Percentiles rank a stretch among this genome's conserved stretches.
Conservation (phyloP, 2,113 vertebrate genomes). For the Phocoena sinus region DNA sequence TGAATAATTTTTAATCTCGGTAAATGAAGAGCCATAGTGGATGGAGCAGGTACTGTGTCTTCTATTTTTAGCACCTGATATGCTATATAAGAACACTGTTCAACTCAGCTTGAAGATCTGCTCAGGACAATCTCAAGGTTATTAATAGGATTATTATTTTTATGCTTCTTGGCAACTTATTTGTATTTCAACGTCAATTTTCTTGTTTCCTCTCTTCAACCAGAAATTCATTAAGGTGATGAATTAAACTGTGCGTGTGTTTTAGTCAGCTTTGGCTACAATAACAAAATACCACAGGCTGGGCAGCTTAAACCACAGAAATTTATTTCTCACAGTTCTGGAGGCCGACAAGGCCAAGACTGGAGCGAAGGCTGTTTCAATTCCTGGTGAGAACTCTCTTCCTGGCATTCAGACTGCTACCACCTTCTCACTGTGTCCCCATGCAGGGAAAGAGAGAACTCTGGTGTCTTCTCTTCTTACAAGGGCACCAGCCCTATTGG, state of each 20-base stretch:
- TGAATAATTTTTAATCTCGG: neutral
- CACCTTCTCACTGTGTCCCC: neutral
- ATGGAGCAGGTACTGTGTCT: neutral
- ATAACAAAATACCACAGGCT: neutral
- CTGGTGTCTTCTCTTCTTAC: neutral
- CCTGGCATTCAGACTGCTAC: too few relatives aligned
- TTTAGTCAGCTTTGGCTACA: neutral
- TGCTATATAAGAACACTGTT: neutral
- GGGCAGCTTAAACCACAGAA: neutral
- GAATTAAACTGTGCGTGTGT: neutral
- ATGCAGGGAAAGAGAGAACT: accelerated
- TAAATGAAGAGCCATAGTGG: neutral
- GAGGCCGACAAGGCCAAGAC: neutral
- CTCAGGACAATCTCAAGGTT: neutral
- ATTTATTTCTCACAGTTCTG: neutral
- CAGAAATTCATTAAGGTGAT: neutral
- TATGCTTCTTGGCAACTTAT: neutral
- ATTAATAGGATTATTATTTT: neutral
- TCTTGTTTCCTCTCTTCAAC: neutral
- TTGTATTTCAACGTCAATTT: neutral
- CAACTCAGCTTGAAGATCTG: neutral
- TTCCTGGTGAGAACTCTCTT: neutral
- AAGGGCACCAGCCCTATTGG: neutral
- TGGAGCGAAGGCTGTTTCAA: neutral
- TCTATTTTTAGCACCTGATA: neutral